phyloP scores from a whole-genome alignment of 2,888 invertebrate genomes.

The Aradus depressus region DNA sequence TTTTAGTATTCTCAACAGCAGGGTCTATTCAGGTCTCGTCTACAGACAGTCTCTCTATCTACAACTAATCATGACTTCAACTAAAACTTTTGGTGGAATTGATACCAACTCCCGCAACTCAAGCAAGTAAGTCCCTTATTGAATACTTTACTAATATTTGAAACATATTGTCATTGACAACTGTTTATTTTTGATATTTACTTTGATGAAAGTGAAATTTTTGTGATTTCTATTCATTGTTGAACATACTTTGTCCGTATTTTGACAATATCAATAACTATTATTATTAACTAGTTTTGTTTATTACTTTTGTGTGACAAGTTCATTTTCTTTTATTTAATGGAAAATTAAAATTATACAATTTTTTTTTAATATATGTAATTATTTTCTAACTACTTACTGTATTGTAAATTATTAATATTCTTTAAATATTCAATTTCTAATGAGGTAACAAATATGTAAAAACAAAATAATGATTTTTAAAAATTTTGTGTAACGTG shows the following conservation, averaged over 20 bases:
- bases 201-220: background rate
- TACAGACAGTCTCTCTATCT: no score
- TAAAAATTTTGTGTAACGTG: no score
- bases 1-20: constrained; percentile 9
- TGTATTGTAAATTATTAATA: no score
- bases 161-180: no score
- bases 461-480: no score
- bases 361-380: no score
- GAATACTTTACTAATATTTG: no score
- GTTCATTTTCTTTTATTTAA: background rate
- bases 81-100: constrained; percentile 48
- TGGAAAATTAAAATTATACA: no score
- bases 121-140: constrained; percentile 45
- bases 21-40: no score
- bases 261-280: background rate
- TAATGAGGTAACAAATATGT: no score
- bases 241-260: background rate
- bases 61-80: constrained; percentile 46
- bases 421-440: no score
- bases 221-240: background rate
- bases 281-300: background rate
- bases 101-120: constrained; percentile 49
- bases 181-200: background rate
- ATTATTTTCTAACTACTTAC: no score
- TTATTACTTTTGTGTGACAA: background rate